phyloP scores from a whole-genome alignment of 2,113 vertebrate genomes.

The Coryphaenoides rupestris region DNA sequence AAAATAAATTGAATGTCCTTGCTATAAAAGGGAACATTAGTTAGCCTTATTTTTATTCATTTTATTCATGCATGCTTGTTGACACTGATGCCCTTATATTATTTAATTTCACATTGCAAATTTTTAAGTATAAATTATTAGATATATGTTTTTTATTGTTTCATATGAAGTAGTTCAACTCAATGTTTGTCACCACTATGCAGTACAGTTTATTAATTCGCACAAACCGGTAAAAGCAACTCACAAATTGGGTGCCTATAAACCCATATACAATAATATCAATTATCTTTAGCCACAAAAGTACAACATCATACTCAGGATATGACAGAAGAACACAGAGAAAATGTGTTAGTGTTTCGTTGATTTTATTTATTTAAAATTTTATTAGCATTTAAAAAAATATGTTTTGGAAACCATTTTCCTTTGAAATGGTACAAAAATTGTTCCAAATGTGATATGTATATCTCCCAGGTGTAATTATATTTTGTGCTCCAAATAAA shows the following conservation, averaged over 20 bases:
- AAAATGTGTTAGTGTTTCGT: slow-evolving; percentile 55
- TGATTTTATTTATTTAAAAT: slow-evolving; percentile 69
- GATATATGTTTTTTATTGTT: slow-evolving; percentile 33
- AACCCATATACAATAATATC: slow-evolving; percentile 15
- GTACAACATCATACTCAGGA: slow-evolving; percentile 60
- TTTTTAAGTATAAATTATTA: slow-evolving; percentile 31
- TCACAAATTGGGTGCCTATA: slow-evolving; percentile 29
- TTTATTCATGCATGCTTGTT: slow-evolving; percentile 67
- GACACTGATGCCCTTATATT: slow-evolving; percentile 47
- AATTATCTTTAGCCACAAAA: slow-evolving; percentile 12
- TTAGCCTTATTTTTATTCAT: slow-evolving; percentile 56
- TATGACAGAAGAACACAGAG: slow-evolving; percentile 50
- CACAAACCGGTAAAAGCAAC: slow-evolving; percentile 48
- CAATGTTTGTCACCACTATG: slow-evolving; percentile 58
- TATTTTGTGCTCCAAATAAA: slow-evolving; percentile 76
- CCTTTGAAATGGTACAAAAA: slow-evolving; percentile 58
- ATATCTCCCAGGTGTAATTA: slow-evolving; percentile 72
- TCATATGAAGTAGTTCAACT: slow-evolving; percentile 33
- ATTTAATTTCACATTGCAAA: slow-evolving; percentile 43
- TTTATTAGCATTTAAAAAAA: slow-evolving; percentile 58
- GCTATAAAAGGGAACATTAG: slow-evolving; percentile 54
- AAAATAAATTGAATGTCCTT: slow-evolving; percentile 47
- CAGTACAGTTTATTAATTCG: slow-evolving; percentile 58
- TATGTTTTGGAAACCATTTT: slow-evolving; percentile 54
- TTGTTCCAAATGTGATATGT: slow-evolving; percentile 69